Base-by-base conservation (phyloP, 2,113 vertebrate species). In the Archocentrus centrarchus region DNA sequence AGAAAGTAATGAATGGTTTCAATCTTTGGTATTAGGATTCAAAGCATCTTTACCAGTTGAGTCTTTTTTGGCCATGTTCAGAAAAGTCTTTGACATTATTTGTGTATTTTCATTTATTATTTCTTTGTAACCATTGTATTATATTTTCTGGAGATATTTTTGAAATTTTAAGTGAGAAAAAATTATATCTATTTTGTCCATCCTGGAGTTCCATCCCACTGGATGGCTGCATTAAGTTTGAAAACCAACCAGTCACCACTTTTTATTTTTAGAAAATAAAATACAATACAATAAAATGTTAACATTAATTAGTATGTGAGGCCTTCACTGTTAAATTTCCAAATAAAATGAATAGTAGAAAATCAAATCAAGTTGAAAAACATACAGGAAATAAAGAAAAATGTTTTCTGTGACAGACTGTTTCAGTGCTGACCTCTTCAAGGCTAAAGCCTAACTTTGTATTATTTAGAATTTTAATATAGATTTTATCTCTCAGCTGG, bases 1-100 rank as follows among this genome's bases (percentile, higher is more conserved):
- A 68, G 20, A 66, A 76, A 39, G 9, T 68, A 47, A 82, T 68
- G 6, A 78, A 53, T 47, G 41, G 18, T 76, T 85, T 22, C 68
- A 7, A 39, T 77, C 41, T 41, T 47, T 78, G 75, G 81, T 35
- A 55, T 14, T 11, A 9, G 32, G 61, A 47, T 30, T n/a, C 7
- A 60, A 59, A 73, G 14, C 11, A 2, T 41, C 14, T 55, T 41
- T 27, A 59, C 32, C 53, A 7, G 41, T 2, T 70, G 17, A 50
- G 18, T 50, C 41, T 18, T 53, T 70, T 20, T 1, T 70, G 22
- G 44, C 30, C 3, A 53, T 70, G 15, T 70, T 70, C 44, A 50
- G 2, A 30, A 70, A 30, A 30, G 22, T 70, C 22, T 30, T 4
- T 18, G 41, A 70, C 47, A 68, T 39, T 30, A 50, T 50, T 47